These are phyloP conservation scores for Delphinapterus leucas DNA, from an alignment of 2,113 vertebrate genomes.

Conservation along the genomic window DNA sequence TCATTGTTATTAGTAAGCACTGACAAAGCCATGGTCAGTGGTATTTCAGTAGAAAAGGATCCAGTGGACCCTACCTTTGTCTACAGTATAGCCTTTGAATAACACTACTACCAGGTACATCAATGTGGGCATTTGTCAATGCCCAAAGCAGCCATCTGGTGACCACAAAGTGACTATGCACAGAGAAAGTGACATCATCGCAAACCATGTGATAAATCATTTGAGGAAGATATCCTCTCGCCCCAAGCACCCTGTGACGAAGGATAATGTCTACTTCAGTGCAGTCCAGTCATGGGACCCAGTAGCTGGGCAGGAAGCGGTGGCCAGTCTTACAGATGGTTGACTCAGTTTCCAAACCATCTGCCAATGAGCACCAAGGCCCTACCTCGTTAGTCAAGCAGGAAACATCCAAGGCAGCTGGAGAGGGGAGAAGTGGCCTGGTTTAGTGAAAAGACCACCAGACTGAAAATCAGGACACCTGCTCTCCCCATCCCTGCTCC, in stretches of 20 bases:
- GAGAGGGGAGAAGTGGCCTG: not conserved
- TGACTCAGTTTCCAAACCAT: not conserved
- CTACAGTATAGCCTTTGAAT: not conserved
- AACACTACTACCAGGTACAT: no score
- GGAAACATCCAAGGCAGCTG: not conserved
- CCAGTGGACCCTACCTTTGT: not conserved
- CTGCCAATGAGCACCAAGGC: not conserved
- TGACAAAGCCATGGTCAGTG: not conserved
- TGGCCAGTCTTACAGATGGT: conserved; percentile 27
- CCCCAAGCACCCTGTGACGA: not conserved
- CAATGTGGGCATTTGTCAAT: not conserved
- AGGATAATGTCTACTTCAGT: not conserved
- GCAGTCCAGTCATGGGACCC: conserved; percentile 25
- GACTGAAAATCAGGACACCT: not conserved
- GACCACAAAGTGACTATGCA: not conserved
- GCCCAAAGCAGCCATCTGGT: not conserved
- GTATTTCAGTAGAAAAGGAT: not conserved
- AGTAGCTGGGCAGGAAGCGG: conserved; percentile 30
- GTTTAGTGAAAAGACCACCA: not conserved
- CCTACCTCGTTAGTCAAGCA: not conserved
- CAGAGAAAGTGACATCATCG: not conserved
- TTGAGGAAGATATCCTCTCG: not conserved
- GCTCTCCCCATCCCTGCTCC: fast-evolving
- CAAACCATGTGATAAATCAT: conserved; percentile 28
- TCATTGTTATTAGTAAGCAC: not conserved